Percentiles rank a stretch among this genome's conserved stretches.
Evolutionary conservation across 2,113 vertebrate species (phyloP).

Genomic region (Cyphomyrus plagiostoma): DNA sequence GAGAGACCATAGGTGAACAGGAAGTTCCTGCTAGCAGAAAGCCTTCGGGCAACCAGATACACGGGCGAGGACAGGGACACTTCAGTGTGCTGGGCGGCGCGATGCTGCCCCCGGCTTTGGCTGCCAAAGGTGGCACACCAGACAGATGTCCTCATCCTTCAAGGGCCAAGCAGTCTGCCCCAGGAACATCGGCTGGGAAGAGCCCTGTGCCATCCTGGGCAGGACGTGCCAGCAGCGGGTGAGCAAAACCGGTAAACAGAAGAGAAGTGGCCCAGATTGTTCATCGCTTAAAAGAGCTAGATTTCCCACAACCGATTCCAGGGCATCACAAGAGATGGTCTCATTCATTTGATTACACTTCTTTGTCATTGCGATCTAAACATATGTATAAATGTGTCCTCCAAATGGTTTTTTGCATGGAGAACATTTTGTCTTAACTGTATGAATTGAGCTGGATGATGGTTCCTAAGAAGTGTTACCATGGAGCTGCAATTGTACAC

Average conservation of each 20-base stretch:
- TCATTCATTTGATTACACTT: neutral
- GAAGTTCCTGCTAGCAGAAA: neutral
- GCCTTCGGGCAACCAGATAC: neutral
- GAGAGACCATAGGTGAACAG: neutral
- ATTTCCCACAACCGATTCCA: neutral
- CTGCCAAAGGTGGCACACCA: neutral
- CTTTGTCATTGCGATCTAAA: neutral
- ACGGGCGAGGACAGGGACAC: neutral
- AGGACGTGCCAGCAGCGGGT: neutral
- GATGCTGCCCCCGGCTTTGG: neutral
- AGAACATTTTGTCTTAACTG: conserved; percentile 1
- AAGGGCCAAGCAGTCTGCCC: neutral
- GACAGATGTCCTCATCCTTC: neutral
- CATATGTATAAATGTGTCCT: neutral
- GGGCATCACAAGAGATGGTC: neutral
- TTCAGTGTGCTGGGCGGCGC: neutral
- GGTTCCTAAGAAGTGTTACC: conserved; percentile 22
- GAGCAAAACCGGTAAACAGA: neutral
- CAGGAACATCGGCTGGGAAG: neutral
- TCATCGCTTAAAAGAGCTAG: neutral
- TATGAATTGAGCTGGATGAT: conserved; percentile 13
- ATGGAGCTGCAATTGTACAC: conserved; percentile 26
- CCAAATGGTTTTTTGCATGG: neutral
- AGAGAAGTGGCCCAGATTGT: neutral
- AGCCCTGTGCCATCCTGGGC: neutral